A percentile compares a stretch with the other conserved stretches of the same genome.
Evolutionary conservation across 2,888 invertebrate species (phyloP).

Genomic region (Busseola fusca): DNA sequence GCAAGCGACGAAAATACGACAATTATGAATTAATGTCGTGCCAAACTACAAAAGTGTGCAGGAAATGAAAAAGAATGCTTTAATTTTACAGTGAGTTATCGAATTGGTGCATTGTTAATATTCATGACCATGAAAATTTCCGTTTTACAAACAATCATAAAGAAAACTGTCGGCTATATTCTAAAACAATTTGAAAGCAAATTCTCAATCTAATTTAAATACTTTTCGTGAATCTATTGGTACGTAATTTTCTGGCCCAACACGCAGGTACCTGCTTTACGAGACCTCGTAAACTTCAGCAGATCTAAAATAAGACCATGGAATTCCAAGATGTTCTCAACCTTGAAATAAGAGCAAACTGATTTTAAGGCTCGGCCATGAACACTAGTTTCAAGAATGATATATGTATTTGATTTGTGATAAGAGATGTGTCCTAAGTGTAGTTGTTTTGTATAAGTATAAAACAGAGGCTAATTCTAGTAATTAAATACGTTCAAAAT

Average conservation of each 20-base stretch:
- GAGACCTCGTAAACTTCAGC: conserved; percentile 59
- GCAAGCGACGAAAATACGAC: conserved; percentile 25
- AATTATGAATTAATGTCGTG: conserved; percentile 24
- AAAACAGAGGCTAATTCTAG: background rate
- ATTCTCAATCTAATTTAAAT: background rate
- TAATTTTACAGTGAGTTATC: conserved; percentile 6
- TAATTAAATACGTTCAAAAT: no score
- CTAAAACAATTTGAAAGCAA: background rate
- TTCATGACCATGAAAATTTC: conserved; percentile 23
- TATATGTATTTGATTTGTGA: background rate
- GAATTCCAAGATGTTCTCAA: conserved; percentile 63
- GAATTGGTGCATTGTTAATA: conserved; percentile 12
- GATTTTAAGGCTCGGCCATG: conserved; percentile 45
- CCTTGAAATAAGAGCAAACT: conserved; percentile 63
- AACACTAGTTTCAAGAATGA: background rate
- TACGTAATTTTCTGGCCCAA: conserved; percentile 21
- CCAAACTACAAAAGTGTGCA: conserved; percentile 17
- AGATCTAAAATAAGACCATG: conserved; percentile 67
- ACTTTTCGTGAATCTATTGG: background rate
- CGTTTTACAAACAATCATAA: background rate
- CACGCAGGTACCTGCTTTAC: conserved; percentile 30
- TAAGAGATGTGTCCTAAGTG: background rate
- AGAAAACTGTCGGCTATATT: background rate
- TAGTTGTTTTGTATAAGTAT: background rate
- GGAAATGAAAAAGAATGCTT: conserved; percentile 38